These are phyloP conservation scores for Drosophila merina DNA, from an alignment of 2,888 invertebrate species.

Conservation along the genomic window DNA sequence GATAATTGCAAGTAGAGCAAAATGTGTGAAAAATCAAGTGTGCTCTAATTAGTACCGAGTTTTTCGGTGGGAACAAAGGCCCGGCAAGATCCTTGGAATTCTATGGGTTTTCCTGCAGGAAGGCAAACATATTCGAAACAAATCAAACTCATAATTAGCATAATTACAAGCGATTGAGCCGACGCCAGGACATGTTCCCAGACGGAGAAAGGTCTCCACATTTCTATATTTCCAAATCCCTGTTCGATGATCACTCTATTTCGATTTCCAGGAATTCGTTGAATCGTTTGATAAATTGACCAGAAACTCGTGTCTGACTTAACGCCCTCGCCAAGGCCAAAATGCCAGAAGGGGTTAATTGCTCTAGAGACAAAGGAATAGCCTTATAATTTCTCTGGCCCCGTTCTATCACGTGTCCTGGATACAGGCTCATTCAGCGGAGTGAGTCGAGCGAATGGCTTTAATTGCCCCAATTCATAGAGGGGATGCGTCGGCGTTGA, in stretches of 20 bases:
- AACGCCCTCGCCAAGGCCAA: conserved; percentile 69
- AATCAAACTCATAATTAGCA: conserved; percentile 59
- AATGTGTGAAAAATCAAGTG: conserved; percentile 71
- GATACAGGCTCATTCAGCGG: conserved; percentile 59
- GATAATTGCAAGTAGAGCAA: conserved; percentile 61
- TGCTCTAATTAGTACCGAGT: conserved; percentile 47
- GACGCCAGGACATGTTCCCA: conserved; percentile 34
- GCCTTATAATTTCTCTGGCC: conserved; percentile 43
- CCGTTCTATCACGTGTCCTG: conserved; percentile 65
- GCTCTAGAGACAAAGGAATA: conserved; percentile 30
- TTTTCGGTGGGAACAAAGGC: conserved; percentile 32
- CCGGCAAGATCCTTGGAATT: background rate
- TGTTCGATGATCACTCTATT: conserved; percentile 65
- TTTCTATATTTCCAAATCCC: conserved; percentile 17
- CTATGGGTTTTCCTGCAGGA: background rate
- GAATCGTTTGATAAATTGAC: conserved; percentile 76
- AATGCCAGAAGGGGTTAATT: conserved; percentile 70
- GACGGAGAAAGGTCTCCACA: conserved; percentile 12
- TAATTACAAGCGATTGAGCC: conserved; percentile 60
- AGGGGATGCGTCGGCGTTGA: conserved; percentile 59
- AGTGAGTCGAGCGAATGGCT: conserved; percentile 62
- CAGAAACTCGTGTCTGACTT: conserved; percentile 76
- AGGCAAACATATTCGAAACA: conserved; percentile 9
- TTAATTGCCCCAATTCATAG: conserved; percentile 80
- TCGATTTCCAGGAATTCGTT: conserved; percentile 64